phyloP scores from a whole-genome alignment of 2,888 invertebrate genomes.

The Coelinius sp. region DNA sequence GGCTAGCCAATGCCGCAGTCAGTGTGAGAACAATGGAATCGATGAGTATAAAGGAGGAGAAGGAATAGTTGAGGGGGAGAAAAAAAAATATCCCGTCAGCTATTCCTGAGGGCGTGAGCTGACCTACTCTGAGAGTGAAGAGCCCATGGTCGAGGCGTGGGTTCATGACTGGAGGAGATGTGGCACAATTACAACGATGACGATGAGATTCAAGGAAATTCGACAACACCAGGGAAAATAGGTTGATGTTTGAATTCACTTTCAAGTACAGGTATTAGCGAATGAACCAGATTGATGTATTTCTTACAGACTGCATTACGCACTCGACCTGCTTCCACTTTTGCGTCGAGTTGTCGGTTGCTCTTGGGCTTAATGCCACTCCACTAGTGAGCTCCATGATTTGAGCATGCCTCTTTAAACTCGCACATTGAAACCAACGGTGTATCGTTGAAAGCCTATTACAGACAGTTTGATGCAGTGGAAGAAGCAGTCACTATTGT shows the following conservation, averaged over 20 bases:
- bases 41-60: not conserved
- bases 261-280: not conserved
- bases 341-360: conserved; percentile 11
- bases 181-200: conserved; percentile 12
- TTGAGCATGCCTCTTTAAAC: conserved; percentile 1
- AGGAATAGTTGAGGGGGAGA: not conserved
- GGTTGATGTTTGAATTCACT: not conserved
- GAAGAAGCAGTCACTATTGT: not conserved
- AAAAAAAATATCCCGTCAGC: conserved; percentile 28
- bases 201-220: not conserved
- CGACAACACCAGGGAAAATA: not conserved
- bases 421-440: not conserved
- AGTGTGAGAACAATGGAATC: not conserved
- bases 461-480: not conserved
- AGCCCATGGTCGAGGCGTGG: conserved; percentile 25
- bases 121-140: conserved; percentile 28
- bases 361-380: conserved; percentile 19
- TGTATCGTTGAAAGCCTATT: not conserved
- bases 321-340: conserved; percentile 7
- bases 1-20: not conserved
- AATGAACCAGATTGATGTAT: not conserved
- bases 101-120: conserved; percentile 30
- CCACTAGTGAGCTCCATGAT: conserved; percentile 12
- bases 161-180: not conserved
- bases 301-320: not conserved